These are phyloP conservation scores for Drosophila mojavensis DNA, from an alignment of 1,140 invertebrate genomes.

Conservation along the genomic window DNA sequence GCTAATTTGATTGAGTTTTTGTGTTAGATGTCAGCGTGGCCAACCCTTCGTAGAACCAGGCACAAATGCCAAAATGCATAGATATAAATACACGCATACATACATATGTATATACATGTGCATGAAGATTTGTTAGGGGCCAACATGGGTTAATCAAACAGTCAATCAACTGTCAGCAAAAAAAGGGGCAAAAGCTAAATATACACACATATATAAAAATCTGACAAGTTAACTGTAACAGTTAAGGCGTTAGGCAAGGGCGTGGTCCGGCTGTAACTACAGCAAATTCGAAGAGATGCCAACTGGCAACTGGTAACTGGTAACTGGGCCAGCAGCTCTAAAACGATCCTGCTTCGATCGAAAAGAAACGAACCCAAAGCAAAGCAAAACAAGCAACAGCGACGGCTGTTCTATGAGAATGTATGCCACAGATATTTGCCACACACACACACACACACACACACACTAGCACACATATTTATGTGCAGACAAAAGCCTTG, in stretches of 20 bases:
- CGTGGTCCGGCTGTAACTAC: too few species aligned
- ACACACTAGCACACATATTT: neutral
- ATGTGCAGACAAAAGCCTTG: slow-evolving; percentile 33
- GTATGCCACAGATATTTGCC: slow-evolving; percentile 46
- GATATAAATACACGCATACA: too few species aligned
- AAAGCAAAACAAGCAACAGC: neutral
- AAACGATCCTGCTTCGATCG: slow-evolving; percentile 17
- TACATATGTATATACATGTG: slow-evolving; percentile 1
- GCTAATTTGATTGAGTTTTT: slow-evolving; percentile 79
- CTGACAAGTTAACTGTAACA: too few species aligned
- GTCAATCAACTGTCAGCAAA: slow-evolving; percentile 36
- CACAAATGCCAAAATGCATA: neutral
- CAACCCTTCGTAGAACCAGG: slow-evolving; percentile 13
- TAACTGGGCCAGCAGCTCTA: slow-evolving; percentile 34
- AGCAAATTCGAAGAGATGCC: too few species aligned
- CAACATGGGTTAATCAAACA: slow-evolving; percentile 50
- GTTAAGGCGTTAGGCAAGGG: too few species aligned
- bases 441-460: slow-evolving; percentile 21
- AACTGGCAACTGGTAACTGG: neutral
- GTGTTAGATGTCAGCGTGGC: slow-evolving; percentile 61
- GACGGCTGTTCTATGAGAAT: slow-evolving; percentile 42
- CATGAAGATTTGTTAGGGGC: neutral
- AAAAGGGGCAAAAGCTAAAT: neutral
- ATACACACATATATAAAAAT: neutral
- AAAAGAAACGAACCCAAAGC: neutral